Evolutionary conservation across 35 echinoderm and acorn worm species (phyloP).

Genomic region (Hemicentrotus pulcherrimus): DNA sequence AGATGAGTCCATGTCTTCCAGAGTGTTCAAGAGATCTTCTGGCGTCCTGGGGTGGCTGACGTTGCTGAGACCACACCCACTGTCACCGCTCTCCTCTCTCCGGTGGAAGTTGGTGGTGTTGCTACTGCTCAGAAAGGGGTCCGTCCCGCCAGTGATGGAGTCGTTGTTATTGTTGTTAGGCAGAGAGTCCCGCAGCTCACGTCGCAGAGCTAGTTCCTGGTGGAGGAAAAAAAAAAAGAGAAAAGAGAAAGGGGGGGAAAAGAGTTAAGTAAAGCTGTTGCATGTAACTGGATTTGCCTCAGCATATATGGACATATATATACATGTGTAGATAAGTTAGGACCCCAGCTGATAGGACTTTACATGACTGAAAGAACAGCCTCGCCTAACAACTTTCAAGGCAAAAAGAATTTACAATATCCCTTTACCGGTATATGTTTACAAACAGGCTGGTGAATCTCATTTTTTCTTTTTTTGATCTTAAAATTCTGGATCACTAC

Average conservation of each 20-base stretch:
- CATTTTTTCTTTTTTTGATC: too few relatives aligned
- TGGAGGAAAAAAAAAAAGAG: background rate
- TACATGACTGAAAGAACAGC: too few relatives aligned
- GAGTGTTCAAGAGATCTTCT: constrained; percentile 77
- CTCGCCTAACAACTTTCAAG: too few relatives aligned
- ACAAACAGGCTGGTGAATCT: too few relatives aligned
- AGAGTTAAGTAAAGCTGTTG: background rate
- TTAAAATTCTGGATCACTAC: too few relatives aligned
- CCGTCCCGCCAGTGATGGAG: constrained; percentile 49
- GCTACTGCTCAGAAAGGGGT: constrained; percentile 87
- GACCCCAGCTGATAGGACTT: too few relatives aligned
- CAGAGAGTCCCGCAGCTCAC: constrained; percentile 40
- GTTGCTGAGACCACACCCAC: constrained; percentile 91
- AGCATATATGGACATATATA: too few relatives aligned
- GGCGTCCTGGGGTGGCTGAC: constrained; percentile 92
- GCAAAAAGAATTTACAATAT: too few relatives aligned
- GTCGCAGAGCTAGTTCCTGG: constrained; percentile 55
- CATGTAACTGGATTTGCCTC: too few relatives aligned
- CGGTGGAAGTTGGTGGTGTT: constrained; percentile 77
- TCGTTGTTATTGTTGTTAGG: constrained; percentile 54
- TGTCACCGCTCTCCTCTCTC: constrained; percentile 84
- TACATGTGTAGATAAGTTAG: too few relatives aligned
- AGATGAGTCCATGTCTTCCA: constrained; percentile 94
- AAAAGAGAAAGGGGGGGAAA: background rate
- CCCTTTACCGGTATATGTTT: too few relatives aligned